These are phyloP conservation scores for Neosalanx taihuensis DNA, from an alignment of 2,797 vertebrate species.

Conservation along the genomic window DNA sequence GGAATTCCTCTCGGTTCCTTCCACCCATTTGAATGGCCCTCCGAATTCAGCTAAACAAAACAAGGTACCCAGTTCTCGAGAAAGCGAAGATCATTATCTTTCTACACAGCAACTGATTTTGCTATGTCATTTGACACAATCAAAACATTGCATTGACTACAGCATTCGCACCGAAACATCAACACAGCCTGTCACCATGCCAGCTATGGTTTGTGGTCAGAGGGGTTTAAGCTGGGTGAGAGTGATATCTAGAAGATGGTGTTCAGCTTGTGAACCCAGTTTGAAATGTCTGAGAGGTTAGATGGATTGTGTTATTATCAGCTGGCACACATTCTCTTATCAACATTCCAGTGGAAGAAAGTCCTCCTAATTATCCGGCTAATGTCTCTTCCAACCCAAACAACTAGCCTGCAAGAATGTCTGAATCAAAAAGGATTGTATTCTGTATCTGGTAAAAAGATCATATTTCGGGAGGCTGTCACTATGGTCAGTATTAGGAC, in stretches of 20 bases:
- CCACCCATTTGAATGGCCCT: not conserved
- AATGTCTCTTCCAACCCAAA: slow-evolving; percentile 57
- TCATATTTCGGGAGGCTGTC: not conserved
- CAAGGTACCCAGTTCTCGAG: not conserved
- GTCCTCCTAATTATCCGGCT: slow-evolving; percentile 55
- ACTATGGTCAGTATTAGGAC: not conserved
- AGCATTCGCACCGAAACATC: not conserved
- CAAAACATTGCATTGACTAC: not conserved
- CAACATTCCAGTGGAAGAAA: slow-evolving; percentile 53
- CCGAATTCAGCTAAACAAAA: not conserved
- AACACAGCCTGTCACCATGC: not conserved
- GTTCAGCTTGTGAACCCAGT: slow-evolving; percentile 39
- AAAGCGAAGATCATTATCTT: not conserved
- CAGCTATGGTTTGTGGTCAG: not conserved
- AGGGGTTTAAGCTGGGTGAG: not conserved
- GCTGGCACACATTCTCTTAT: slow-evolving; percentile 39
- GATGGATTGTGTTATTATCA: slow-evolving; percentile 56
- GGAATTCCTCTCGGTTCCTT: not conserved
- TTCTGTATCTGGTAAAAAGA: slow-evolving; percentile 23
- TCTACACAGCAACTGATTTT: not conserved
- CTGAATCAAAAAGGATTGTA: slow-evolving; percentile 12
- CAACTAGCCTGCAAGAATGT: slow-evolving; percentile 35
- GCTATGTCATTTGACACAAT: not conserved
- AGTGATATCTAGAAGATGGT: slow-evolving; percentile 34
- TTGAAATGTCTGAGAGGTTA: slow-evolving; percentile 46